Conservation (phyloP, 23 tunicate genomes). For the Halocynthia aurantium region DNA sequence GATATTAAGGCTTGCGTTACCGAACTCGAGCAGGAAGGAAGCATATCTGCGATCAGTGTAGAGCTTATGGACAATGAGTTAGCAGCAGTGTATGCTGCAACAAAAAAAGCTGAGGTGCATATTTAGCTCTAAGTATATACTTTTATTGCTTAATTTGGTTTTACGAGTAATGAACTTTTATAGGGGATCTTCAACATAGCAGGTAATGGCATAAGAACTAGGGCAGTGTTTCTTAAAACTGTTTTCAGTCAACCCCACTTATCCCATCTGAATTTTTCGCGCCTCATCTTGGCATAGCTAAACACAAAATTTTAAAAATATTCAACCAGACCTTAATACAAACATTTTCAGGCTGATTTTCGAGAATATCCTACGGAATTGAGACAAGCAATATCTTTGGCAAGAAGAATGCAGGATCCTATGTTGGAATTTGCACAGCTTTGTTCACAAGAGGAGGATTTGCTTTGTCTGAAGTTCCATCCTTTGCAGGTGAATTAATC, state of each 20-base stretch:
- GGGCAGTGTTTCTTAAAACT: too few relatives aligned
- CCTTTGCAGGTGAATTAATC: constrained; percentile 46
- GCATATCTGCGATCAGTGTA: constrained; percentile 48
- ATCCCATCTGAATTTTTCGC: too few relatives aligned
- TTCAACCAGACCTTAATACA: neutral
- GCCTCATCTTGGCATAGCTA: too few relatives aligned
- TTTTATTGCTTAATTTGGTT: too few relatives aligned
- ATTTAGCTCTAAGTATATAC: too few relatives aligned
- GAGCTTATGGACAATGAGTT: constrained; percentile 76
- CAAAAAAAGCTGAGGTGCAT: constrained; percentile 55
- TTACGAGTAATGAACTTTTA: too few relatives aligned
- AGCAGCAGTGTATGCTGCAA: constrained; percentile 68
- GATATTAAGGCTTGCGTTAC: constrained; percentile 65
- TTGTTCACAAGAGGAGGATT: constrained; percentile 84
- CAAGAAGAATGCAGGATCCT: constrained; percentile 86
- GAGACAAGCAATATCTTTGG: constrained; percentile 79
- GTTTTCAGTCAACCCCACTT: too few relatives aligned
- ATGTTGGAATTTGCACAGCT: constrained; percentile 91
- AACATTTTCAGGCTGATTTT: constrained; percentile 51
- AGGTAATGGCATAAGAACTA: too few relatives aligned
- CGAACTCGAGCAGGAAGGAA: constrained; percentile 79
- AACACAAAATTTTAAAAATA: too few relatives aligned
- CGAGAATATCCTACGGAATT: constrained; percentile 91
- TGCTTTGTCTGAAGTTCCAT: constrained; percentile 76
- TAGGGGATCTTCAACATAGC: too few relatives aligned